Percentiles rank a stretch among this genome's conserved stretches.
phyloP scores from a whole-genome alignment of 1,140 invertebrate species.

The Potamilus streckersoni region DNA sequence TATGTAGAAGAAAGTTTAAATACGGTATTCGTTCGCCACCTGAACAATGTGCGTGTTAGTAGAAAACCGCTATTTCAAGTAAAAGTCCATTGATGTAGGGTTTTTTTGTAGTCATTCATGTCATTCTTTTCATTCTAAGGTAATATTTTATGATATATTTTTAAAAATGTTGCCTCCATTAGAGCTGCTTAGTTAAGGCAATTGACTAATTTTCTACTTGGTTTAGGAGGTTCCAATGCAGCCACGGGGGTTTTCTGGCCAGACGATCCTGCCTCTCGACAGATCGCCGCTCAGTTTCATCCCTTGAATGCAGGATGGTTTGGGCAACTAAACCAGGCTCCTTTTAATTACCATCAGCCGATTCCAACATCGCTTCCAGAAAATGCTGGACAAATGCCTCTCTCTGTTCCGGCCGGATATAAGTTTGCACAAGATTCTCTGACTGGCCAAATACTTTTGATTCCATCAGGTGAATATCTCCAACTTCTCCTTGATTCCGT shows the following conservation, averaged over 20 bases:
- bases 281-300: conserved; percentile 22
- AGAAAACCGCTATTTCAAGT: too few species aligned
- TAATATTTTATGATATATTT: too few species aligned
- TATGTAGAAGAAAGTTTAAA: neutral
- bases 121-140: too few species aligned
- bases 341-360: conserved; percentile 14
- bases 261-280: conserved; percentile 18
- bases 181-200: neutral
- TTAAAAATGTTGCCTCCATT: too few species aligned
- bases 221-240: conserved; percentile 14
- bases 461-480: conserved; percentile 13
- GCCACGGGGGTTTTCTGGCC: conserved; percentile 13
- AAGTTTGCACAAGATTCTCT: conserved; percentile 29
- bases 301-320: conserved; percentile 17
- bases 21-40: neutral
- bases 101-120: too few species aligned
- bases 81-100: too few species aligned
- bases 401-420: conserved; percentile 23
- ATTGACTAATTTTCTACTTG: neutral
- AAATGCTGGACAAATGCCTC: conserved; percentile 9
- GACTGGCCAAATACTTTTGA: conserved; percentile 23
- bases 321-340: neutral
- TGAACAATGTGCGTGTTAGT: neutral
- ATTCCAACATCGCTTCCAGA: conserved; percentile 1
- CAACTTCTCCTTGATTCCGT: too few species aligned